phyloP scores from a whole-genome alignment of 1,140 invertebrate genomes.

The Caenorhabditis brenneri region DNA sequence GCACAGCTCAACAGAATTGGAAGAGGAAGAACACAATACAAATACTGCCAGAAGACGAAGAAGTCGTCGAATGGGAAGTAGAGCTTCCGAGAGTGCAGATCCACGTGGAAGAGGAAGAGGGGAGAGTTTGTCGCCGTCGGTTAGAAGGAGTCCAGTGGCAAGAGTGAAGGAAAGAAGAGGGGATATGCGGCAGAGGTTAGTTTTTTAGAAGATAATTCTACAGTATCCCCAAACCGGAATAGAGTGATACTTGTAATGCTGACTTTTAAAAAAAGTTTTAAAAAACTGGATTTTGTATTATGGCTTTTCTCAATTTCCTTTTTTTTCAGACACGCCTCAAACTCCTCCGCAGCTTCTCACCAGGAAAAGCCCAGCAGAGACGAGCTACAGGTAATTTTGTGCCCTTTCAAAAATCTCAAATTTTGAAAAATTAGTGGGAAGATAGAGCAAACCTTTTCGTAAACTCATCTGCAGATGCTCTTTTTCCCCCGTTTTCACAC shows the following conservation, averaged over 20 bases:
- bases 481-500: conserved; percentile 2
- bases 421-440: too few relatives aligned
- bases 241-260: too few relatives aligned
- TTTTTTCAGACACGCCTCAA: conserved; percentile 43
- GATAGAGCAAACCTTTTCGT: background rate
- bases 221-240: too few relatives aligned
- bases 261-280: too few relatives aligned
- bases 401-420: too few relatives aligned
- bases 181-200: conserved; percentile 16
- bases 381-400: background rate
- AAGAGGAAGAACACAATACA: conserved; percentile 56
- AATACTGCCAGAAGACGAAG: background rate
- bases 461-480: conserved; percentile 2
- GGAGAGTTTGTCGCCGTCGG: conserved; percentile 44
- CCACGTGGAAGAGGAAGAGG: conserved; percentile 5
- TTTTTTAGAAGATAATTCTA: background rate
- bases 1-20: conserved; percentile 63
- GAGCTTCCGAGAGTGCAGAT: conserved; percentile 15
- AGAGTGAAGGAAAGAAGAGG: conserved; percentile 41
- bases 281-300: too few relatives aligned
- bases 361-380: conserved; percentile 26
- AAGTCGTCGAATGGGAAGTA: background rate
- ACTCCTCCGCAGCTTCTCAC: conserved; percentile 25
- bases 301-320: background rate
- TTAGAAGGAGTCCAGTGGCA: conserved; percentile 43